Evolutionary conservation across 2,113 vertebrate genomes (phyloP).

Genomic region (Sinocyclocheilus anshuiensis): DNA sequence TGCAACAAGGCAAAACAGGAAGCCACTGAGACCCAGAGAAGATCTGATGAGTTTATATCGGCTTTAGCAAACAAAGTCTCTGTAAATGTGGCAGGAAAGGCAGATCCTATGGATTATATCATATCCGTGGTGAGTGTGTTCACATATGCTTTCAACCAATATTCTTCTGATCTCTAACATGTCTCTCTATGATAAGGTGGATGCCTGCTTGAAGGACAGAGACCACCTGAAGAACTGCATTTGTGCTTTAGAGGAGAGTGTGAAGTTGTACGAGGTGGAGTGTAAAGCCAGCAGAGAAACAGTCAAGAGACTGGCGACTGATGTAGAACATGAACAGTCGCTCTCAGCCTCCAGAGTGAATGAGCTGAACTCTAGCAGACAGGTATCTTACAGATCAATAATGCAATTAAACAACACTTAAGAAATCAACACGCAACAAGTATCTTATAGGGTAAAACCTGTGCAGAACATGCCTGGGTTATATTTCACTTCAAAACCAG

Average conservation of each 20-base stretch:
- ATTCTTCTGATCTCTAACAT: neutral
- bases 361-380: slow-evolving; percentile 74
- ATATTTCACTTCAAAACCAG: no score
- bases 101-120: slow-evolving; percentile 70
- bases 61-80: slow-evolving; percentile 70
- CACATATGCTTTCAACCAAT: neutral
- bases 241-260: slow-evolving; percentile 77
- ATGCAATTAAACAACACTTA: no score
- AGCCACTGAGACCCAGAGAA: slow-evolving; percentile 62
- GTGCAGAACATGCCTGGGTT: no score
- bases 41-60: slow-evolving; percentile 71
- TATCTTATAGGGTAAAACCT: no score
- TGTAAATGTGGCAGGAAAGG: slow-evolving; percentile 62
- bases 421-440: no score
- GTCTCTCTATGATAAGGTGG: slow-evolving; percentile 66
- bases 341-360: slow-evolving; percentile 67
- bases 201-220: slow-evolving; percentile 73
- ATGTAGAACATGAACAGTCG: slow-evolving; percentile 79
- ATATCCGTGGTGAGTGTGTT: slow-evolving; percentile 73
- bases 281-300: slow-evolving; percentile 87
- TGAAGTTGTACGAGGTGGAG: slow-evolving; percentile 82
- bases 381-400: slow-evolving; percentile 71
- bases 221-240: slow-evolving; percentile 71
- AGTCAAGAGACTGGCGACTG: slow-evolving; percentile 81
- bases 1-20: slow-evolving; percentile 70